A percentile compares a stretch with the other conserved stretches of the same genome.
phyloP scores from a whole-genome alignment of 2,888 invertebrate genomes.

The Xestia rhomboidea region DNA sequence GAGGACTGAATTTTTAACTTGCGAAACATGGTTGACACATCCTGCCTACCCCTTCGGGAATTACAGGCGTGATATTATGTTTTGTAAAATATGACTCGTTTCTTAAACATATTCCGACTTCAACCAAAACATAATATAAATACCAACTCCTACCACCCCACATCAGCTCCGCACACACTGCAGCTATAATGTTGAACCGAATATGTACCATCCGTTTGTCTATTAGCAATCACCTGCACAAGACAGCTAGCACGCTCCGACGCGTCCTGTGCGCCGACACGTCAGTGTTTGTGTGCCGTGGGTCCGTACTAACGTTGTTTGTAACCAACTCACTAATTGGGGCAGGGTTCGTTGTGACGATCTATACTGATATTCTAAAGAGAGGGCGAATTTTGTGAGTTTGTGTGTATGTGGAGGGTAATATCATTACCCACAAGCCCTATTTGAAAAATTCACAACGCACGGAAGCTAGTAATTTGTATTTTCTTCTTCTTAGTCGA shows the following conservation, averaged over 20 bases:
- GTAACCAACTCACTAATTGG: conserved; percentile 58
- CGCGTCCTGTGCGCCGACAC: conserved; percentile 42
- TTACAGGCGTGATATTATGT: too few species aligned
- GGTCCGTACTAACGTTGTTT: conserved; percentile 60
- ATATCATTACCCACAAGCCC: neutral
- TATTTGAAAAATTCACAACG: neutral
- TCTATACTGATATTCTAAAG: neutral
- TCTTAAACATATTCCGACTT: neutral
- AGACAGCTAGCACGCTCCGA: conserved; percentile 64
- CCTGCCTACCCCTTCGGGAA: too few species aligned
- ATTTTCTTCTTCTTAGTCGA: too few species aligned
- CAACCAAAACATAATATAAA: neutral
- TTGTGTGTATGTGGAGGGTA: neutral
- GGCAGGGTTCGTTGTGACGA: conserved; percentile 38
- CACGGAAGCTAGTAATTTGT: too few species aligned
- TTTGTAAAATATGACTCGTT: neutral
- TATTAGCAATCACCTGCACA: conserved; percentile 69
- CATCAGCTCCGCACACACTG: conserved; percentile 10
- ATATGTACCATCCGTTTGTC: conserved; percentile 62
- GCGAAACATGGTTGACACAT: too few species aligned
- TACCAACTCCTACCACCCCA: neutral
- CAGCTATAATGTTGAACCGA: conserved; percentile 28
- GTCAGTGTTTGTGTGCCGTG: conserved; percentile 43
- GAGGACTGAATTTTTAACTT: too few species aligned
- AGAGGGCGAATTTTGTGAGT: neutral